phyloP scores from a whole-genome alignment of 2,888 invertebrate genomes.

The Clepsis dumicolana region DNA sequence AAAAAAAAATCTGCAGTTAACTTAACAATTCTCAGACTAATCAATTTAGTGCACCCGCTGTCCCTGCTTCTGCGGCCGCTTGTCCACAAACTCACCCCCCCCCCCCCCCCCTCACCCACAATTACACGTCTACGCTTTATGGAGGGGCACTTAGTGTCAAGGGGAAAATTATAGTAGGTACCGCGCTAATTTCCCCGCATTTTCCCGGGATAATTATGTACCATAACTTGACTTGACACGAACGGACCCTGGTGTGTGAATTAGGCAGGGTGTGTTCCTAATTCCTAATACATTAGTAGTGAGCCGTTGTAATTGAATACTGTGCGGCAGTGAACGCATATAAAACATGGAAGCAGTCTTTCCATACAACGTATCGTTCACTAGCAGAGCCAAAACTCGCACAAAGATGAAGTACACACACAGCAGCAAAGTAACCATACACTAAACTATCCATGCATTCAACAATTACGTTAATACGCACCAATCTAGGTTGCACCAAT shows the following conservation, averaged over 20 bases:
- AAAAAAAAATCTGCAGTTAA: not conserved
- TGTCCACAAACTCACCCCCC: not conserved
- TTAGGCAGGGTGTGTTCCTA: no score
- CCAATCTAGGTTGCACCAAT: no score
- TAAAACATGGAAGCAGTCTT: no score
- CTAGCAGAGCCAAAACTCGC: no score
- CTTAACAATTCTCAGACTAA: not conserved
- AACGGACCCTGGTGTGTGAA: not conserved
- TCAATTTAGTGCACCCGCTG: constrained; percentile 10
- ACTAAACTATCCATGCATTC: no score
- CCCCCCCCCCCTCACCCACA: not conserved
- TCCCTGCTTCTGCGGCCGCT: not conserved
- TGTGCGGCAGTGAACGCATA: no score
- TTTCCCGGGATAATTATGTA: not conserved
- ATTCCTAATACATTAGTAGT: no score
- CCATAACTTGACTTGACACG: not conserved
- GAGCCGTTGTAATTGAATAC: no score
- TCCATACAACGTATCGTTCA: no score
- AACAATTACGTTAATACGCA: no score
- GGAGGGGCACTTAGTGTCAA: constrained; percentile 58
- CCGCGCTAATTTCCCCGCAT: constrained; percentile 23
- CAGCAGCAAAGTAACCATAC: no score
- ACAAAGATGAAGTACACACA: no score
- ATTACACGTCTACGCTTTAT: constrained; percentile 43
- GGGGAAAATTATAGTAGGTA: constrained; percentile 56